Base-by-base conservation (phyloP, 2,113 vertebrate genomes). In the Anarrhichthys ocellatus region DNA sequence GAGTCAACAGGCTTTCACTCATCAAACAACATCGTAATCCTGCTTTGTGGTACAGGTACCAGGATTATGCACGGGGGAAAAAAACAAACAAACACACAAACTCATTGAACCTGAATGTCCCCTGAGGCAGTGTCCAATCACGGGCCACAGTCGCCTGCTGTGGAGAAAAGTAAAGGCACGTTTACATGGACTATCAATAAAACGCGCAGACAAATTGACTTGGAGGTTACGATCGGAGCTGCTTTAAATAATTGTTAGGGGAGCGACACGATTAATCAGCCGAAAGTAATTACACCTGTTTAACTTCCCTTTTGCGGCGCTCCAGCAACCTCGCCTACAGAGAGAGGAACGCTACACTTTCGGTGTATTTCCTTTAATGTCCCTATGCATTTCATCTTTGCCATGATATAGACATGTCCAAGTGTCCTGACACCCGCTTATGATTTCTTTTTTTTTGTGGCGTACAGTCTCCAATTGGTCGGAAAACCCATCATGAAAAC, bases 221-320 rank as follows among this genome's bases (percentile, higher is more conserved):
- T 3, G n/a, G 59, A 65, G 15, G 5, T 42, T 20, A 4, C 8
- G 9, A 58, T 29, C 27, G 4, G 29, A 36, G 56, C 44, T 20
- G 20, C 38, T 11, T 3, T 6, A 27, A 13, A 17, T 42, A 40
- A 8, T 20, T 34, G 40, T 59, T 62, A 0, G 32, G 5, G 59
- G 62, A 15, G 5, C 78, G 27, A 22, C 10, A 15, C 5, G 2
- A 29, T 10, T 42, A 63, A 88, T 86, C 59, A 80, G 46, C 44
- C 63, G 34, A 63, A 85, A 89, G 40, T 40, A 13, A 54, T 59
- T 61, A 11, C 86, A 83, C 73, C 82, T 84, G 81, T 29, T 24
- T 40, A 6, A 34, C 50, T 5, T 71, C 32, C 44, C 46, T 48
- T 8, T 34, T 44, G 52, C 10, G 9, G 2, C 10, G 64, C 15